Conservation (phyloP, 2,113 vertebrate species). For the Marcusenius ussheri region DNA sequence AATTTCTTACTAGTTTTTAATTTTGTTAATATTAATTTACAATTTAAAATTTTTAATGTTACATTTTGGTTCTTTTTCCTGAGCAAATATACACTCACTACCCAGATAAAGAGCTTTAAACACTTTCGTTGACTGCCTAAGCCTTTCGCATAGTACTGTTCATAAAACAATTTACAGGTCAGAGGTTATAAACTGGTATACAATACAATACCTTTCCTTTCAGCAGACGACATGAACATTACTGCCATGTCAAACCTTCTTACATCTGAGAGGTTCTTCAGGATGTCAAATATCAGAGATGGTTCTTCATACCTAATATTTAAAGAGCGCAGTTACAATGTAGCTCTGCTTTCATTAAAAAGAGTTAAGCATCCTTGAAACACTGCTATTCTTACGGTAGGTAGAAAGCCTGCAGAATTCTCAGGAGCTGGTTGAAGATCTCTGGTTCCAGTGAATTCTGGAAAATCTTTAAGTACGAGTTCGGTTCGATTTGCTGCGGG, state of each 20-base stretch:
- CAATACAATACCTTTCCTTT: background rate
- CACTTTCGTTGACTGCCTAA: background rate
- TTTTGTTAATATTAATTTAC: background rate
- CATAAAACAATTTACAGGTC: background rate
- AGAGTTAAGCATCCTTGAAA: background rate
- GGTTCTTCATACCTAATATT: slow-evolving; percentile 69
- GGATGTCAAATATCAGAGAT: slow-evolving; percentile 66
- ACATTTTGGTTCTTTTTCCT: background rate
- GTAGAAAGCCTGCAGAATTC: slow-evolving; percentile 74
- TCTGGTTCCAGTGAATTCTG: slow-evolving; percentile 84
- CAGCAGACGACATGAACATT: background rate
- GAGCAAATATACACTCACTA: background rate
- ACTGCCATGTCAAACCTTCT: slow-evolving; percentile 27
- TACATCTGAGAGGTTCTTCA: slow-evolving; percentile 72
- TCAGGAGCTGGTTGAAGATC: slow-evolving; percentile 79
- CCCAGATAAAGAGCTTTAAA: background rate
- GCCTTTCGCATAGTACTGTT: background rate
- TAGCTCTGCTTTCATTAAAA: background rate
- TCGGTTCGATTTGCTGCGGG: slow-evolving; percentile 82
- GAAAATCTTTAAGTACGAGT: slow-evolving; percentile 70
- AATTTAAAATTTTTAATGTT: background rate
- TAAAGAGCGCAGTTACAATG: background rate
- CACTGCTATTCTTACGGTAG: slow-evolving; percentile 66
- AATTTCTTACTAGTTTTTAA: background rate
- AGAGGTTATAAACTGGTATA: background rate